Base-by-base conservation (phyloP, 1,140 invertebrate genomes). In the Drosophila erecta region DNA sequence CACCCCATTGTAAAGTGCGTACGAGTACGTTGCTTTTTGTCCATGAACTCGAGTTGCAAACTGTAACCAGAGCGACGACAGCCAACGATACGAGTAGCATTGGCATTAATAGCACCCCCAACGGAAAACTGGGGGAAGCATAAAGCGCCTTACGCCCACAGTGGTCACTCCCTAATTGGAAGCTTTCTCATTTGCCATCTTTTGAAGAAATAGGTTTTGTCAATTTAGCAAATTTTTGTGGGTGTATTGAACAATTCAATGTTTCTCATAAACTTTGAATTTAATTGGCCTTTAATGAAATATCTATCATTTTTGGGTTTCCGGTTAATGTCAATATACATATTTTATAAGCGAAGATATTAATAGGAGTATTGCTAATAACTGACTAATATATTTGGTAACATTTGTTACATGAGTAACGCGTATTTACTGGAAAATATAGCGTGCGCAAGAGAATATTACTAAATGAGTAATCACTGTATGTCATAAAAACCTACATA, bases 1-100 rank as follows among this genome's bases (percentile, higher is more conserved):
- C 67, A 49, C 50, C 72, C 40, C 55, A 86, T 72, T 60, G 84
- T 78, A 75, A 70, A 77, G 74, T 79, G 75, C 64, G 72, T 86
- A 47, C 35, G 12, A 49, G 58, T 51, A 49, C 69, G 60, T 50
- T 73, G 67, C 54, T 72, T 71, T 71, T 70, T 67, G 71, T 76
- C 72, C 72, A 22, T 87, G 83, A 87, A 87, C 83, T 66, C 79
- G 76, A 89, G 72, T 70, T 79, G 83, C 79, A 79, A 89, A 76
- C 69, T 79, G 83, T 83, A 58, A 76, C 65, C 67, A 70, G 67
- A 57, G 65, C 65, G 65, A 69, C 66, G 64, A 70, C 64, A 70
- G 40, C 22, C 40, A 22, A 37, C 30, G 62, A 55, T 69, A 38
- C 62, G n/a, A 58, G 40, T 66, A 20, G 59, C 59, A 67, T 33